Evolutionary conservation across 2,113 vertebrate genomes (phyloP).

Genomic region (Rhynchomys soricoides): DNA sequence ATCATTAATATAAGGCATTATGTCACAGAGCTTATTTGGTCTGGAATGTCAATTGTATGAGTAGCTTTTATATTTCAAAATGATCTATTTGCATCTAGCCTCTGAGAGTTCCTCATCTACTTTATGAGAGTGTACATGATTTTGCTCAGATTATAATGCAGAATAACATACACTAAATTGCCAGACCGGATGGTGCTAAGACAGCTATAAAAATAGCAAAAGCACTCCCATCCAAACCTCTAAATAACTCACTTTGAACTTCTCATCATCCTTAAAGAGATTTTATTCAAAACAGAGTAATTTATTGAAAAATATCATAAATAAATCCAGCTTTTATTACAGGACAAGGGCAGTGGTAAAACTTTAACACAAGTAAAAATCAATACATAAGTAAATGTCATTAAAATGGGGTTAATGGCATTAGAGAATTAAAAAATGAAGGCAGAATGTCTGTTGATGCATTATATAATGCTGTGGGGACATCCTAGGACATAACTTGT

Average conservation of each 20-base stretch:
- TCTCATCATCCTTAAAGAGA: not conserved
- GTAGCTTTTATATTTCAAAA: constrained; percentile 18
- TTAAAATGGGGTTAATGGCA: not conserved
- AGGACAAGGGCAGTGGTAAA: not conserved
- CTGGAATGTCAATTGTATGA: not conserved
- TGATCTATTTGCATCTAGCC: not conserved
- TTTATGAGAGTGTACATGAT: not conserved
- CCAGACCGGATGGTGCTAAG: not conserved
- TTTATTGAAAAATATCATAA: constrained; percentile 43
- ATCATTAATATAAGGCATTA: constrained; percentile 35
- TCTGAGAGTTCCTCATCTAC: not conserved
- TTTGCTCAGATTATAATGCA: not conserved
- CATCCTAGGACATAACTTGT: not conserved
- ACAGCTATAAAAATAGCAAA: not conserved
- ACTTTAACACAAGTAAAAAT: constrained; percentile 24
- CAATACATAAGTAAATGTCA: not conserved
- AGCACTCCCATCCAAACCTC: not conserved
- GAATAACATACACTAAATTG: constrained; percentile 20
- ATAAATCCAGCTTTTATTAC: not conserved
- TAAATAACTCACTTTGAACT: not conserved
- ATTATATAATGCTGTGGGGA: not conserved
- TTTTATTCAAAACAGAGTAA: constrained; percentile 23
- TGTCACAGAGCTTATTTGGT: constrained; percentile 42
- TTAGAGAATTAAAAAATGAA: not conserved
- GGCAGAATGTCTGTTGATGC: not conserved